A percentile compares a stretch with the other conserved stretches of the same genome.
These are phyloP conservation scores for Bucco capensis DNA, from an alignment of 2,113 vertebrate species.

Conservation along the genomic window DNA sequence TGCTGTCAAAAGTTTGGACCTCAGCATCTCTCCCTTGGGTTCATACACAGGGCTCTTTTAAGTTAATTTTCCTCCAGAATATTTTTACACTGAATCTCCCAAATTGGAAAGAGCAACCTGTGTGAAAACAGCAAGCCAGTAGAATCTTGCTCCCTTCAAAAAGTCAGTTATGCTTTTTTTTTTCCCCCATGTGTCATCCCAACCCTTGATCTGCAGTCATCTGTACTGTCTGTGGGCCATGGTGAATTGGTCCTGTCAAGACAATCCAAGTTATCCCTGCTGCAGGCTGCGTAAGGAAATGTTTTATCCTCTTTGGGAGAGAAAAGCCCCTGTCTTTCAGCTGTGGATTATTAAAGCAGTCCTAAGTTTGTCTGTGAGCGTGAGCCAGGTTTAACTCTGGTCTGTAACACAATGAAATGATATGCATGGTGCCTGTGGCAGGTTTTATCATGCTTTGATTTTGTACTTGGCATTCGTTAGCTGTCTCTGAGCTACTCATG, in stretches of 20 bases:
- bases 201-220: constrained; percentile 63
- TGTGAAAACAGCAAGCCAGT: constrained; percentile 27
- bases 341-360: constrained; percentile 72
- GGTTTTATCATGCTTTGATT: constrained; percentile 76
- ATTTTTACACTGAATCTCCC: background rate
- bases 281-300: constrained; percentile 72
- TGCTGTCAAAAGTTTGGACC: background rate
- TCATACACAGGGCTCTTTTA: background rate
- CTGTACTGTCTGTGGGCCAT: constrained; percentile 57
- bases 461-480: constrained; percentile 72
- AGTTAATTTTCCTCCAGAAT: background rate
- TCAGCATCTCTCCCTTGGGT: background rate
- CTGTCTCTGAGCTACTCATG: constrained; percentile 68
- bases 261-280: constrained; percentile 75
- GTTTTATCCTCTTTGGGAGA: constrained; percentile 74
- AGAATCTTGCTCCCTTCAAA: constrained; percentile 24
- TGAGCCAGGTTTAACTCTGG: constrained; percentile 74
- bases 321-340: constrained; percentile 73
- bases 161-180: constrained; percentile 53
- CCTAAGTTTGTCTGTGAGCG: constrained; percentile 73
- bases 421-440: constrained; percentile 75
- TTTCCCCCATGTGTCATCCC: constrained; percentile 48
- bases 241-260: constrained; percentile 69
- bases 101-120: constrained; percentile 44
- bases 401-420: constrained; percentile 67